Percentiles rank a stretch among this genome's conserved stretches.
These are phyloP conservation scores for Drosophila niveifrons DNA, from an alignment of 2,888 invertebrate genomes.

Conservation along the genomic window DNA sequence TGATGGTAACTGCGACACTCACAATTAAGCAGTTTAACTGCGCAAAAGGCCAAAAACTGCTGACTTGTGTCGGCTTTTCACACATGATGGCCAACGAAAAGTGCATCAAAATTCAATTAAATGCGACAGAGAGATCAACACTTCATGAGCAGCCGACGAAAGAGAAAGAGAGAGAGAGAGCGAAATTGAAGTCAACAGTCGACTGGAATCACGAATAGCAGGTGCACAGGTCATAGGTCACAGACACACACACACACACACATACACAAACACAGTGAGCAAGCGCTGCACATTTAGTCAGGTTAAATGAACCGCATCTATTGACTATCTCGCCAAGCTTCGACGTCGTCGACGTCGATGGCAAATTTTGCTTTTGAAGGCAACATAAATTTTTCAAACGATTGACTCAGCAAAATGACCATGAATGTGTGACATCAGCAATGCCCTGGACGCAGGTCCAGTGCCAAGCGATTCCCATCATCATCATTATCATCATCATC, in stretches of 20 bases:
- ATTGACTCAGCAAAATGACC: constrained; percentile 81
- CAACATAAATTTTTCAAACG: constrained; percentile 80
- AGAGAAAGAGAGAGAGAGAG: neutral
- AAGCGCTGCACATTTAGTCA: constrained; percentile 75
- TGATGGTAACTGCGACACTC: neutral
- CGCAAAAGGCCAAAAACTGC: constrained; percentile 30
- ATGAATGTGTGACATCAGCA: constrained; percentile 80
- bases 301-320: constrained; percentile 80
- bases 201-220: constrained; percentile 12
- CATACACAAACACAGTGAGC: constrained; percentile 26
- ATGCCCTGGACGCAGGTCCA: constrained; percentile 24
- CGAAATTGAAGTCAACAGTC: constrained; percentile 27
- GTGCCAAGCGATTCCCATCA: constrained; percentile 11
- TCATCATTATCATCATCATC: constrained; percentile 27
- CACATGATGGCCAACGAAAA: constrained; percentile 46
- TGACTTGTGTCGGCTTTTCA: constrained; percentile 29
- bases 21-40: constrained; percentile 28
- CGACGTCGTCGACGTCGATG: constrained; percentile 38
- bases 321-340: constrained; percentile 70
- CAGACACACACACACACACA: constrained; percentile 6
- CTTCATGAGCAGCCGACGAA: constrained; percentile 59
- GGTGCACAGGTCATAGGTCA: constrained; percentile 32
- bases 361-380: constrained; percentile 79
- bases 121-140: constrained; percentile 74
- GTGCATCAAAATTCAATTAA: constrained; percentile 76